Percentiles rank a stretch among this genome's conserved stretches.
Evolutionary conservation across 2,113 vertebrate genomes (phyloP).

Genomic region (Cryptotis parvus): DNA sequence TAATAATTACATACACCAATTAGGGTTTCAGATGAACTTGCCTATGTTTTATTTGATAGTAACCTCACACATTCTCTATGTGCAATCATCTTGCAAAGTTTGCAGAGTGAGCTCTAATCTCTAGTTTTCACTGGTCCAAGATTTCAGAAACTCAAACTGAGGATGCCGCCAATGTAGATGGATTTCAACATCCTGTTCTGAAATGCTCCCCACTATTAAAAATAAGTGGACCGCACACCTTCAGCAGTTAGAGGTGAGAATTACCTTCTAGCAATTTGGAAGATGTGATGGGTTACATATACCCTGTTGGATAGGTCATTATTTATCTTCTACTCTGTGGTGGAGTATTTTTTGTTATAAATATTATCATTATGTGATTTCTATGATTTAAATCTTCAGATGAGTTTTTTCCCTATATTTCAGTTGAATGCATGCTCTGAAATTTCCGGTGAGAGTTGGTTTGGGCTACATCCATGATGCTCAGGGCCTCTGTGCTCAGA

Average conservation of each 20-base stretch:
- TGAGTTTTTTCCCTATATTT: conserved; percentile 22
- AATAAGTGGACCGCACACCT: conserved; percentile 25
- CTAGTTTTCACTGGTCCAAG: conserved; percentile 23
- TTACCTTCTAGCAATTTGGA: conserved; percentile 42
- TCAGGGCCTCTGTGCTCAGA: too few species aligned
- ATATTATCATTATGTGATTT: not conserved
- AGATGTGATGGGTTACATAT: not conserved
- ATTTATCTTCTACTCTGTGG: not conserved
- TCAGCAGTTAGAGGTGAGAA: not conserved
- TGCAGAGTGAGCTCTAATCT: conserved; percentile 7
- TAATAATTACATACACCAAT: conserved; percentile 27
- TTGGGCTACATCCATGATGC: too few species aligned
- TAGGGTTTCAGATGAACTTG: conserved; percentile 28
- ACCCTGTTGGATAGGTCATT: not conserved
- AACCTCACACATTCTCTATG: not conserved
- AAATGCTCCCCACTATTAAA: conserved; percentile 32
- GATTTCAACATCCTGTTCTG: conserved; percentile 26
- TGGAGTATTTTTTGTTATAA: conserved; percentile 5
- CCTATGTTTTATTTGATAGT: conserved; percentile 42
- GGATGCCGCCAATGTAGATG: not conserved
- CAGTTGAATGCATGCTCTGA: not conserved
- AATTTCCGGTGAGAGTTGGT: not conserved
- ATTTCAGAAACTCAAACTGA: conserved; percentile 10
- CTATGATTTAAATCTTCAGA: conserved; percentile 16
- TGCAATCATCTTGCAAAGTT: conserved; percentile 9